Evolutionary conservation across 1,140 invertebrate genomes (phyloP), one percentile per base, ranked within the genome.

Genomic region (Drosophila triauraria): DNA sequence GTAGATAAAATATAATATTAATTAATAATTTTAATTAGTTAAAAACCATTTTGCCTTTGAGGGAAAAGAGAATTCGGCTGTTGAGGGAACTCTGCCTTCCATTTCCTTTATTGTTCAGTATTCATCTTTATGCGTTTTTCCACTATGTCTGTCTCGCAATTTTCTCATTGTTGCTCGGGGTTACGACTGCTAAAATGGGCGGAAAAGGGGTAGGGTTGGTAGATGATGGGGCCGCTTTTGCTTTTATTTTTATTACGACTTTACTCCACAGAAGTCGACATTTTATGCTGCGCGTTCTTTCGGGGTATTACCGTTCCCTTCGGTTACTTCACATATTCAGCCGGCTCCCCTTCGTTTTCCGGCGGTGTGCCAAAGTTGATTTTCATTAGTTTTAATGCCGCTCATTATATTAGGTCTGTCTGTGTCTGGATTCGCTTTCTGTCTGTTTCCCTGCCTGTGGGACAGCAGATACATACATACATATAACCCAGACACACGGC

Each of bases 311-410:
- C 48, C 69, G 51, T 51, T 53, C 59, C 58, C 35, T 40, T 43
- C 30, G 38, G 8, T 8, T 5, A 15, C 23, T 20, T 42, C n/a
- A 50, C 44, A 35, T 71, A 54, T 38, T 1, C 46, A 32, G 56
- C 12, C 56, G 23, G 25, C 8, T 54, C 27, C 35, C 27, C 62
- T 17, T 13, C 40, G 59, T 27, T 59, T 59, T 83, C 62, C 67
- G 78, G 57, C 81, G 83, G 77, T 85, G 78, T 75, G 83, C 53
- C 77, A 88, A 87, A 87, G 84, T 87, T 87, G 86, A 87, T 88
- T 87, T 87, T 87, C 84, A 87, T 87, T 87, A 87, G 80, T 87
- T 88, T 87, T 84, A 87, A 87, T 87, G 80, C 81, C 77, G 77
- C 85, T 87, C 84, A 87, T 87, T 87, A 87, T 84, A 78, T 67